Evolutionary conservation across 1,140 invertebrate species (phyloP), one percentile per base, ranked within the genome.

Genomic region (Drosophila varians): DNA sequence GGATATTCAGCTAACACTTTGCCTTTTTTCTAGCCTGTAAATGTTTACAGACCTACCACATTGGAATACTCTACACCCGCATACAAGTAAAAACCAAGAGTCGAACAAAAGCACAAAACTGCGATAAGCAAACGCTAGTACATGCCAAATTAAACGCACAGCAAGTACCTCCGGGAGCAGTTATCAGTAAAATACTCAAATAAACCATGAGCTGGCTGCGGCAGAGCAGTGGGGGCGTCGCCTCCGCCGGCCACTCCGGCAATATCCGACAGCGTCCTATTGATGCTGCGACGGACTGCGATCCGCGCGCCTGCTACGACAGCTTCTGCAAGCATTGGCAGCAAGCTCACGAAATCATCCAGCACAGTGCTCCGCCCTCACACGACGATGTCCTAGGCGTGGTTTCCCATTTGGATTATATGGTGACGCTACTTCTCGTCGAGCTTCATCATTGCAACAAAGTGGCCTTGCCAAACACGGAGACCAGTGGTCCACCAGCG

Each of bases 261-360:
- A 75, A 34, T 38, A 21, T 74, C 3, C 70, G 74, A 4, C 84
- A 89, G 56, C 72, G 92, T 79, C 88, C 93, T 75, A 91, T 91
- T 31, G 90, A 91, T 48, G 66, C 92, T 61, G 57, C 92, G 89
- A 76, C 92, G 4, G 84, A 93, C 66, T 93, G 93, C 71, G 96
- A 97, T 92, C 95, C 95, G 0, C 94, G 94, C 25, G 96, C 96
- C 7, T 97, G 96, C 89, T 96, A 97, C 83, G 96, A 97, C 86
- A 97, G 97, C 78, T 99, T 99, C 92, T 95, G 95, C 77, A 97
- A 96, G 91, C 98, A 99, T 91, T 99, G 98, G 97, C 95, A 97
- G 87, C 97, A 98, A 90, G 96, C 96, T 7, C 92, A 95, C 74
- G 95, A 96, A 74, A 97, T 98, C 51, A 97, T 98, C 68, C 91